phyloP scores from a whole-genome alignment of 2,797 vertebrate genomes.

The Ceyx erithaca region DNA sequence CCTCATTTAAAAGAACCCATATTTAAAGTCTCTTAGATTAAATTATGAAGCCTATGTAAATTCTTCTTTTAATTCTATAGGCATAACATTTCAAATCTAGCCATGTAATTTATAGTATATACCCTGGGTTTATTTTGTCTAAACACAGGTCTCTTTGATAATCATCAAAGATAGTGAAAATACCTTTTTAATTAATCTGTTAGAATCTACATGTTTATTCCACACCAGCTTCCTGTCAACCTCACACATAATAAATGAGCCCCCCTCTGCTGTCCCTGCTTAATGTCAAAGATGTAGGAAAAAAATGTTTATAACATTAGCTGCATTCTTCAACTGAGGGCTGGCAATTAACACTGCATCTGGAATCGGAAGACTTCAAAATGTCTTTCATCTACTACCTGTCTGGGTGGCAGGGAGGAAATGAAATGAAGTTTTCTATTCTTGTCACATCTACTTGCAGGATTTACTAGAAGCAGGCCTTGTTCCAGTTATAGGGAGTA shows the following conservation, averaged over 20 bases:
- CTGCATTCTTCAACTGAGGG: conserved; percentile 44
- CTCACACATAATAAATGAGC: conserved; percentile 3
- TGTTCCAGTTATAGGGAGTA: conserved; percentile 68
- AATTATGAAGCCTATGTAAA: not conserved
- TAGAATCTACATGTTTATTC: conserved; percentile 28
- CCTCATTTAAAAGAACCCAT: not conserved
- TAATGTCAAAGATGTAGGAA: conserved; percentile 48
- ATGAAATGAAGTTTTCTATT: conserved; percentile 72
- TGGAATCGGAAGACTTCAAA: conserved; percentile 50
- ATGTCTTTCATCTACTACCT: conserved; percentile 53
- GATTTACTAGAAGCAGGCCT: conserved; percentile 72
- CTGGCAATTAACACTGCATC: conserved; percentile 32
- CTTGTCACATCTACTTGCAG: conserved; percentile 70
- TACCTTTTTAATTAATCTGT: conserved; percentile 39
- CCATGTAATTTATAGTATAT: not conserved
- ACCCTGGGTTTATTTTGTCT: conserved; percentile 1
- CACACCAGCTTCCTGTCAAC: not conserved
- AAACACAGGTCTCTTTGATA: not conserved
- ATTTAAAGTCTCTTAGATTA: not conserved
- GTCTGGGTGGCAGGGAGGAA: conserved; percentile 51
- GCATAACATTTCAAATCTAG: not conserved
- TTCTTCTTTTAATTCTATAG: too few species aligned
- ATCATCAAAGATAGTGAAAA: conserved; percentile 53
- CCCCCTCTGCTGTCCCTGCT: conserved; percentile 37
- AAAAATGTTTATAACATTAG: conserved; percentile 49